Conservation (phyloP, 2,888 invertebrate species). For the Netelia fuscicornis region DNA sequence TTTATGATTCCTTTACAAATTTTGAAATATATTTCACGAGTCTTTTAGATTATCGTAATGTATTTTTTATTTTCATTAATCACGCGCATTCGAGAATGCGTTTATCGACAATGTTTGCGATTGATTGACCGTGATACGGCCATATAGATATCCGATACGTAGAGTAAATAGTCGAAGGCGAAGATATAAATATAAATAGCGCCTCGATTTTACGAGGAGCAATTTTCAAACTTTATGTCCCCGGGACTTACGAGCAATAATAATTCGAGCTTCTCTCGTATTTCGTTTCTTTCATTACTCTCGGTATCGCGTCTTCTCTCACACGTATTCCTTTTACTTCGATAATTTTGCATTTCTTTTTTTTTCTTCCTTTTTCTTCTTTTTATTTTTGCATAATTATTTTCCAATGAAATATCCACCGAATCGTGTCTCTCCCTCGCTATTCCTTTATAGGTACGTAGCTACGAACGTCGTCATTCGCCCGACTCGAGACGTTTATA, state of each 20-base stretch:
- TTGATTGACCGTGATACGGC: neutral
- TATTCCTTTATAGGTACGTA: conserved; percentile 1
- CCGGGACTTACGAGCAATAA: conserved; percentile 33
- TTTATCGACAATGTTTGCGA: neutral
- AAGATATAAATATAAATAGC: no score
- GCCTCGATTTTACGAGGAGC: conserved; percentile 48
- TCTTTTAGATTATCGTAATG: no score
- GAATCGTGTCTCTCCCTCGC: conserved; percentile 1
- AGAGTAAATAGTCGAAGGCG: neutral
- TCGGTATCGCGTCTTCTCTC: neutral
- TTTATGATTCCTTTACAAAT: no score
- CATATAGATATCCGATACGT: neutral
- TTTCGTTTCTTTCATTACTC: conserved; percentile 7
- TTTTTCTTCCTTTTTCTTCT: neutral
- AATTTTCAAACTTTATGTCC: conserved; percentile 47
- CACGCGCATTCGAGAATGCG: no score
- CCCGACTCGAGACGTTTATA: conserved; percentile 6
- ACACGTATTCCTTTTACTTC: neutral
- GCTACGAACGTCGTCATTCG: neutral
- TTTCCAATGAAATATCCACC: conserved; percentile 24
- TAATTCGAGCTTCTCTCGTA: conserved; percentile 24
- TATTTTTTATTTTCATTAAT: no score
- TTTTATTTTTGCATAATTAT: conserved; percentile 14
- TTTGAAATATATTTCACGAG: no score
- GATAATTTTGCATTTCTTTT: neutral